Percentiles rank a stretch among this genome's conserved stretches.
Evolutionary conservation across 2,888 invertebrate genomes (phyloP).

Genomic region (Diploptera punctata): DNA sequence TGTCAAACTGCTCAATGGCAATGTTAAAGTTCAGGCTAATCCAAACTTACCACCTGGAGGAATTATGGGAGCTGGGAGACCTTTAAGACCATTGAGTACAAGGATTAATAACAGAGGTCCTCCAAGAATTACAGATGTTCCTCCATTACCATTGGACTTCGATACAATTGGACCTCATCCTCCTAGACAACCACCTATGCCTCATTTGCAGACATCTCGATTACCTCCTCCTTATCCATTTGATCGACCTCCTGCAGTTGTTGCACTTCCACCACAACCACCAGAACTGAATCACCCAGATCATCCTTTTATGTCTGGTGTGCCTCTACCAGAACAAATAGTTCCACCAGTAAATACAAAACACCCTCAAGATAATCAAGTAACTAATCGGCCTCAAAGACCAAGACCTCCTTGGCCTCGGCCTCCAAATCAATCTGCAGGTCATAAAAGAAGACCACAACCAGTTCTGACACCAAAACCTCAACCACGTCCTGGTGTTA

Average conservation of each 20-base stretch:
- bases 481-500: constrained; percentile 59
- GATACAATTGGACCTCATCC: constrained; percentile 59
- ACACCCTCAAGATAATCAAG: neutral
- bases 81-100: constrained; percentile 71
- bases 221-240: constrained; percentile 77
- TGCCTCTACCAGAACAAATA: constrained; percentile 76
- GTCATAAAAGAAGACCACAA: constrained; percentile 56
- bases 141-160: constrained; percentile 72
- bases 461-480: constrained; percentile 57
- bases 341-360: constrained; percentile 61
- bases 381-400: constrained; percentile 2
- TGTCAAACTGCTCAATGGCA: constrained; percentile 86
- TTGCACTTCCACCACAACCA: constrained; percentile 59
- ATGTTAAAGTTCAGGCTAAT: constrained; percentile 79
- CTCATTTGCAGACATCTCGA: constrained; percentile 53
- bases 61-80: constrained; percentile 59
- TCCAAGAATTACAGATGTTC: constrained; percentile 81
- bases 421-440: constrained; percentile 46
- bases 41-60: constrained; percentile 63
- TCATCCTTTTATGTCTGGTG: constrained; percentile 67
- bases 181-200: constrained; percentile 43
- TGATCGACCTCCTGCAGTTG: constrained; percentile 55
- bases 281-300: constrained; percentile 57
- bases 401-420: constrained; percentile 11
- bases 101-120: constrained; percentile 91